Evolutionary conservation across 1,140 invertebrate genomes (phyloP), one percentile per base, ranked within the genome.

Genomic region (Delia radicum): DNA sequence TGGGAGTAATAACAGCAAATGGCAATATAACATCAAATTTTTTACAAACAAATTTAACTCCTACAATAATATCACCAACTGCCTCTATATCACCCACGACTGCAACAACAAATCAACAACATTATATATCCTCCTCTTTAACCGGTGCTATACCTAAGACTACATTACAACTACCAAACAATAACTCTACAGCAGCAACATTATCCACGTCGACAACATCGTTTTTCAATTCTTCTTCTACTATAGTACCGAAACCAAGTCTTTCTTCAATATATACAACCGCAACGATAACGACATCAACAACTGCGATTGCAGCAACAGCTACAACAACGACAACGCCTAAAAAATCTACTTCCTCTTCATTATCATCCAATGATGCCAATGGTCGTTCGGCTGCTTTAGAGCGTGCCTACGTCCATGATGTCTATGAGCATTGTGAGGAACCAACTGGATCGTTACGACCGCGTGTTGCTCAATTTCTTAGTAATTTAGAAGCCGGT

Each of bases 321-420:
- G n/a, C 74, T 5, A 31, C 37, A 15, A 18, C 74, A 26, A 24
- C 65, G 18, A 24, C 74, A 63, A 48, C 29, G 26, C 2, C 71
- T n/a, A 46, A 63, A 13, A 18, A 27, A 27, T 24, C 74, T 26
- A 27, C 62, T 21, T 33, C 77, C 12, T 67, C 74, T 55, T 42
- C 28, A n/a, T 75, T 62, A 3, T n/a, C 74, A 13, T 42, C 71
- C 4, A 83, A 79, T 76, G 83, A 86, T 80, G 79, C 85, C 75
- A 85, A 79, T 74, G 85, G 85, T 74, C 88, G 89, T 76, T 89
- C 88, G 55, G 90, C 96, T 79, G 95, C 95, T 80, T 89, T 97
- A 81, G 96, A 98, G 89, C 93, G 95, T 87, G 94, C 95, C 73
- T 97, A 98, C 87, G 96, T 98, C 21, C 95, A 97, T 87, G 95